Evolutionary conservation across 2,797 vertebrate species (phyloP).

Genomic region (Acridotheres tristis): DNA sequence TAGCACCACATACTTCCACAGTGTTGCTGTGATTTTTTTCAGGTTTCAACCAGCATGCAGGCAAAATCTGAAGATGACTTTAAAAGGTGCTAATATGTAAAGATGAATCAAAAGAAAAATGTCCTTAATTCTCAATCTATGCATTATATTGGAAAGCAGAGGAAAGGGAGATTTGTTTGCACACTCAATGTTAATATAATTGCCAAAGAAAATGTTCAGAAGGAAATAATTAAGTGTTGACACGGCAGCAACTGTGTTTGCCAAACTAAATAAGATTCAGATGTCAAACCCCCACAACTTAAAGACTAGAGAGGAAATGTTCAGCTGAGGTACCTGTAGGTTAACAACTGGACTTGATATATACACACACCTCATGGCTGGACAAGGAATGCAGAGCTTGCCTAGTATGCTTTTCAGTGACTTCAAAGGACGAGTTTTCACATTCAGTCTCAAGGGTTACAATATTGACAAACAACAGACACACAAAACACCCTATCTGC

Average conservation of each 20-base stretch:
- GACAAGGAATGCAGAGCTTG: not conserved
- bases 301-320: not conserved
- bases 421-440: not conserved
- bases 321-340: not conserved
- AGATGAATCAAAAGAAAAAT: not conserved
- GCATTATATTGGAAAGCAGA: not conserved
- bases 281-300: not conserved
- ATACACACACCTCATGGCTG: not conserved
- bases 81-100: not conserved
- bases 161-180: not conserved
- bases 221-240: slow-evolving; percentile 15
- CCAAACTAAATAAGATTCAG: not conserved
- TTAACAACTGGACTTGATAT: not conserved
- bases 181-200: not conserved
- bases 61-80: not conserved
- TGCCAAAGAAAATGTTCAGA: not conserved
- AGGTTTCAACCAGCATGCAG: not conserved
- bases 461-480: not conserved
- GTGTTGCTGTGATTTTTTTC: not conserved
- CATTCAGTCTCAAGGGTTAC: not conserved
- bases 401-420: not conserved
- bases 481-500: not conserved
- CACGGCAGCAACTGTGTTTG: slow-evolving; percentile 8
- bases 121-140: not conserved
- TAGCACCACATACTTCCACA: not conserved